Evolutionary conservation across 2,888 invertebrate species (phyloP), one percentile per base, ranked within the genome.

Genomic region (Amblyteles armatorius): DNA sequence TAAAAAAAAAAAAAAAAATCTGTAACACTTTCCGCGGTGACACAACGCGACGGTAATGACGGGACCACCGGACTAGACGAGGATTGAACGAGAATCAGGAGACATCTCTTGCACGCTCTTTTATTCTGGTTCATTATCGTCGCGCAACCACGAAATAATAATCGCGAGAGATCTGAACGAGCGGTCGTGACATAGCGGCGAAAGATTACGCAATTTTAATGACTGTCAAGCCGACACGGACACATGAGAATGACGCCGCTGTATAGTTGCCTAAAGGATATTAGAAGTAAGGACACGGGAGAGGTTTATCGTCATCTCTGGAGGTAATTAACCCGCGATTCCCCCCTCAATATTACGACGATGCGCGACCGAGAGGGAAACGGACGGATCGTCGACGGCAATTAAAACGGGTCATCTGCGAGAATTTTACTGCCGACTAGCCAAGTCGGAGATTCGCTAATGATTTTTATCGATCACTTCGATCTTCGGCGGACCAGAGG

Each of bases 301-400:
- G 33, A 76, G 55, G 71, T 65, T 76, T 82, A 78, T 63, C 55
- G 72, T 26, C 74, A 65, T 71, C 71, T 80, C 76, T 50, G 44
- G 67, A 82, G 86, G 79, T 84, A 86, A 86, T 86, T 84, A 82
- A 86, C 79, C 84, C 77, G 16, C 63, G 77, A 84, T 79, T 57
- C 26, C 11, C 26, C 57, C 57, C 22, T 2, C 79, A 79, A 84
- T 82, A 82, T 86, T 67, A 79, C 76, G 71, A 78, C 22, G 68
- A 82, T 76, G n/a, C 57, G 57, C 44, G 69, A 52, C 67, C 3
- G 73, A 55, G 48, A 76, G 60, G 67, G 57, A 57, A 36, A 26
- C 71, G 57, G 69, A 48, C 57, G 26, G 29, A 76, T 76, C 55
- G 4, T 50, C 57, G 19, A 16, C 11, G 77, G 84, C 84, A 86